Evolutionary conservation across 2,888 invertebrate genomes (phyloP).

Genomic region (Ecliptopera silaceata): DNA sequence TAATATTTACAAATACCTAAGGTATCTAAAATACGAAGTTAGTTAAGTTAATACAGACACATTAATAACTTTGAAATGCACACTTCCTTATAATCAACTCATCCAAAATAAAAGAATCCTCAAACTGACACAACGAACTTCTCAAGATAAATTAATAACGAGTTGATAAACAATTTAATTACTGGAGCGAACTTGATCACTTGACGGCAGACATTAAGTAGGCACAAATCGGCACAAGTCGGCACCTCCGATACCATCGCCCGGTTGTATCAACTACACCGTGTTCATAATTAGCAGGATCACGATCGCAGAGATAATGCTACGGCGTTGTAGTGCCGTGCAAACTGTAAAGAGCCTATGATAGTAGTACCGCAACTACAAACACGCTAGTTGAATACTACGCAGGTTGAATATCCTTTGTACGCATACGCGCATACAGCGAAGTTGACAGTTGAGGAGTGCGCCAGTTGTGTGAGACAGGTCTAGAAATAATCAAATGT

Average conservation of each 20-base stretch:
- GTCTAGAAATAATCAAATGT: too few relatives aligned
- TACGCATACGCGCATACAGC: too few relatives aligned
- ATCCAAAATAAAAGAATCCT: constrained; percentile 17
- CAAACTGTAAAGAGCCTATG: not conserved
- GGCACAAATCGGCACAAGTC: constrained; percentile 26
- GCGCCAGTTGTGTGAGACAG: too few relatives aligned
- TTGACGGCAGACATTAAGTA: constrained; percentile 26
- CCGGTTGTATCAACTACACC: constrained; percentile 27
- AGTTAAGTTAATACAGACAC: not conserved
- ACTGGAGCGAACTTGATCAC: constrained; percentile 26
- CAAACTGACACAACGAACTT: constrained; percentile 15
- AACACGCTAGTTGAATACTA: too few relatives aligned
- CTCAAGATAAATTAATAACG: constrained; percentile 23
- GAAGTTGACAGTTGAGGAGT: too few relatives aligned
- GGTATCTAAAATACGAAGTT: too few relatives aligned
- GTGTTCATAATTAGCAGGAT: constrained; percentile 32
- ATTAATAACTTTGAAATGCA: not conserved
- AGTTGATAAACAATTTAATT: constrained; percentile 27
- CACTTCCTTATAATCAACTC: not conserved
- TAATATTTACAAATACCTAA: too few relatives aligned
- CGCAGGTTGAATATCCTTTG: not conserved
- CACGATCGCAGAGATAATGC: constrained; percentile 17
- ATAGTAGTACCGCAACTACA: not conserved
- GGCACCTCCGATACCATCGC: constrained; percentile 27
- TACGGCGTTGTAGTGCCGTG: not conserved